A percentile compares a stretch with the other conserved stretches of the same genome.
phyloP scores from a whole-genome alignment of 1,140 invertebrate genomes.

The Heliothis subflexa region DNA sequence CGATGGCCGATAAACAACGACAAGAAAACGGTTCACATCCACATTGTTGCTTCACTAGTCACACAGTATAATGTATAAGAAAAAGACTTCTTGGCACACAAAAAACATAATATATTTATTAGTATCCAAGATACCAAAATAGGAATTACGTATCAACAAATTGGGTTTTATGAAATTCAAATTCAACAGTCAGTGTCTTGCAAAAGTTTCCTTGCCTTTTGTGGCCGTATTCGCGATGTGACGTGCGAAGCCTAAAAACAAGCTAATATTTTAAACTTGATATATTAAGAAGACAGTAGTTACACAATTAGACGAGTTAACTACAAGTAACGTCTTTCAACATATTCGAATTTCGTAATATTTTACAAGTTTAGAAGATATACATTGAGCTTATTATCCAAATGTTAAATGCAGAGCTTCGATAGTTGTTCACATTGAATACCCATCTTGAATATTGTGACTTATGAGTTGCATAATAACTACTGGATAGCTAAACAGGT shows the following conservation, averaged over 20 bases:
- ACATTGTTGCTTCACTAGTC: constrained; percentile 19
- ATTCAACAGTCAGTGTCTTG: constrained; percentile 4
- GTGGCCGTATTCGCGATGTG: constrained; percentile 48
- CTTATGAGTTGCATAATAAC: constrained; percentile 22
- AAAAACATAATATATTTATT: not conserved
- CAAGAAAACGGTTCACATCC: not conserved
- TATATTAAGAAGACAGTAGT: constrained; percentile 37
- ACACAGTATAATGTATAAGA: not conserved
- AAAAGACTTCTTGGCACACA: not conserved
- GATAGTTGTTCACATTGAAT: constrained; percentile 48
- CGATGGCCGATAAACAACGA: constrained; percentile 5
- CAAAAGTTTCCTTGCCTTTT: constrained; percentile 18
- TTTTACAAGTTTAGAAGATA: constrained; percentile 18
- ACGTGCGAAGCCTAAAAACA: constrained; percentile 61
- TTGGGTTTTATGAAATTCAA: constrained; percentile 19
- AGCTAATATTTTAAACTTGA: constrained; percentile 58
- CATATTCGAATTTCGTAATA: constrained; percentile 3
- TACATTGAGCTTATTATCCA: constrained; percentile 41
- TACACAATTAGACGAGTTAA: constrained; percentile 44
- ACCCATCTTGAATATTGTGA: constrained; percentile 29
- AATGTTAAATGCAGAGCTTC: constrained; percentile 39
- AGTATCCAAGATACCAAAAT: constrained; percentile 21
- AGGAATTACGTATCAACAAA: constrained; percentile 16
- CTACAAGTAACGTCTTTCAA: constrained; percentile 7
- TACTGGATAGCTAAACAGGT: constrained; percentile 3